Evolutionary conservation across 1,140 invertebrate species (phyloP).

Genomic region (Globodera ellingtonae): DNA sequence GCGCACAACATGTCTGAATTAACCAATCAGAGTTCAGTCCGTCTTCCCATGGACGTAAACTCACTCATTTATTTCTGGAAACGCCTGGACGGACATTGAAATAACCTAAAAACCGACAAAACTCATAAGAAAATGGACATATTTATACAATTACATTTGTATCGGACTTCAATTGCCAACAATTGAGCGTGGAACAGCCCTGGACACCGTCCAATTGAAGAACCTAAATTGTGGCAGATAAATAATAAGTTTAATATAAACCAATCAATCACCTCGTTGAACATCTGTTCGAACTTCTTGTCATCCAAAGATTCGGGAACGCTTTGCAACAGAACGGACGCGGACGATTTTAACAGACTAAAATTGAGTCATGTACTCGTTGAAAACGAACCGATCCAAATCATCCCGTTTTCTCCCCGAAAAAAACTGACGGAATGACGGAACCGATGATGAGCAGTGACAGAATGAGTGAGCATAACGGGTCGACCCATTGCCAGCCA

Average conservation of each 20-base stretch:
- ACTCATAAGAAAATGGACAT: neutral
- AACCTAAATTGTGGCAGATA: constrained; percentile 37
- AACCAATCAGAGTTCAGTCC: too few species aligned
- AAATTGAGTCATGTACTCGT: neutral
- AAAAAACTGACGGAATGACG: constrained; percentile 67
- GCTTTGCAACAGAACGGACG: constrained; percentile 66
- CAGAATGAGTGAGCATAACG: constrained; percentile 73
- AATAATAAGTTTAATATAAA: neutral
- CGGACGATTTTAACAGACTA: constrained; percentile 69
- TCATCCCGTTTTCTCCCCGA: neutral
- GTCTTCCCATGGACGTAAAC: neutral
- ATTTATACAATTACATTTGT: constrained; percentile 52
- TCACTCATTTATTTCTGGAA: constrained; percentile 55
- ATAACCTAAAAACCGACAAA: neutral
- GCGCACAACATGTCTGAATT: constrained; percentile 15
- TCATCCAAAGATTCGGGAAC: constrained; percentile 57
- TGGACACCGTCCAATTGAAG: constrained; percentile 55
- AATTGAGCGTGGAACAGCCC: constrained; percentile 52
- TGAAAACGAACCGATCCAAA: neutral
- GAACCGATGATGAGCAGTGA: constrained; percentile 71
- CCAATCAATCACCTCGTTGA: constrained; percentile 42
- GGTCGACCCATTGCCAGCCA: constrained; percentile 72
- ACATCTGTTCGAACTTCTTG: constrained; percentile 27
- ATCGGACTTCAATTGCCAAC: constrained; percentile 62
- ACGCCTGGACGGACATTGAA: constrained; percentile 40